These are phyloP conservation scores for Rousettus leschenaultii DNA, from an alignment of 2,113 vertebrate genomes.

Conservation along the genomic window DNA sequence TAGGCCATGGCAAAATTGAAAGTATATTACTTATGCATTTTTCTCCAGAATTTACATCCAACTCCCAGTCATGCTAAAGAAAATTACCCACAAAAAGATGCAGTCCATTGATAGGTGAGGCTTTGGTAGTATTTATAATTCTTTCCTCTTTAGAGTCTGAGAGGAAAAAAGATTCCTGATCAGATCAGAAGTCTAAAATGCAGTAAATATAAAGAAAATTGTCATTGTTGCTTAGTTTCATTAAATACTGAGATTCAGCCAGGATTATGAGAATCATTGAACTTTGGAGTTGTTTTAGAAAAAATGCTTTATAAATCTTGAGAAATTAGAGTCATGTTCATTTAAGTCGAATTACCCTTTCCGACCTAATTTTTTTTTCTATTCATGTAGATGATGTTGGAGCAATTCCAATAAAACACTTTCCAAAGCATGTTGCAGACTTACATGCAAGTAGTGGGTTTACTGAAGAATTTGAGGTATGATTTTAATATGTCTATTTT, in stretches of 20 bases:
- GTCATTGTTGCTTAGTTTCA: background rate
- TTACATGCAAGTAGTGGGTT: slow-evolving; percentile 93
- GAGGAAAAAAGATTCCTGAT: background rate
- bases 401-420: slow-evolving; percentile 90
- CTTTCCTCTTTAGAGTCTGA: background rate
- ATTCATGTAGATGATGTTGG: slow-evolving; percentile 87
- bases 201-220: background rate
- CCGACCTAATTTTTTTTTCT: slow-evolving; percentile 60
- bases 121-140: background rate
- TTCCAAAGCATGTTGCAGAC: slow-evolving; percentile 92
- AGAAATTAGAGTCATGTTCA: background rate
- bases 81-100: background rate
- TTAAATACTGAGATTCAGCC: background rate
- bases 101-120: background rate
- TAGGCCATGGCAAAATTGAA: background rate
- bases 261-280: background rate
- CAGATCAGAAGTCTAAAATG: slow-evolving; percentile 7
- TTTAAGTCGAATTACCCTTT: slow-evolving; percentile 57
- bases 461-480: slow-evolving; percentile 95
- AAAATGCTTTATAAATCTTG: background rate
- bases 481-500: slow-evolving; percentile 67
- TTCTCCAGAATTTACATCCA: background rate
- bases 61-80: background rate
- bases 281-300: slow-evolving; percentile 12
- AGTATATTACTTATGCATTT: slow-evolving; percentile 40